Evolutionary conservation across 2,797 vertebrate species (phyloP), one percentile per base, ranked within the genome.

Genomic region (Leptoclinus maculatus): DNA sequence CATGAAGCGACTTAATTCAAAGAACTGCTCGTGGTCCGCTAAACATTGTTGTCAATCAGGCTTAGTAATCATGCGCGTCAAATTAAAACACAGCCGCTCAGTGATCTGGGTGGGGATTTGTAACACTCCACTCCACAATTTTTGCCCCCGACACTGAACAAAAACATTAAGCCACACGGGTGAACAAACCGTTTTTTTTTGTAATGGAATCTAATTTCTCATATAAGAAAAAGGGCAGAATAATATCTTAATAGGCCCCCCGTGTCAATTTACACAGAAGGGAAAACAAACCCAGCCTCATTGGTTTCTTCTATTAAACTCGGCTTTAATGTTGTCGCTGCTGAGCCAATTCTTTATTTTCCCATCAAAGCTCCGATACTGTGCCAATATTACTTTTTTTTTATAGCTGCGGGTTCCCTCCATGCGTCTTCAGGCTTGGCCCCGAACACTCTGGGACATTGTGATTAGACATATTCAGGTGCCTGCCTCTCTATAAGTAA

Each of bases 51-150:
- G 85, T 88, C 90, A 80, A 80, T 91, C 86, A 92, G 84, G 78
- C 78, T 90, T 80, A 87, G 57, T 79, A 81, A 88, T 85, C 84
- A 88, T 65, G 83, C 87, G 77, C 73, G 80, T 91, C 88, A 86
- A 88, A 92, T 91, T 66, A 91, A 90, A 92, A 83, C 82, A 76
- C 75, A 66, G 59, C 78, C 88, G 83, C 73, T 79, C 43, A 17
- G 82, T 78, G 76, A 84, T 85, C 78, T 76, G 68, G 47, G 56
- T 49, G 69, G 75, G 73, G 71, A 82, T 88, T 83, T 84, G 63
- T 53, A 83, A 80, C 74, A 79, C 77, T 78, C 21, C 74, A 38
- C 76, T 83, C 65, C 54, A 65, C 85, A 71, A 80, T 85, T 69
- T 80, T 58, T 69, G 74, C 71, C 78, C 57, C 70, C 67, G 75